Evolutionary conservation across 2,113 vertebrate genomes (phyloP).

Genomic region (Sinocyclocheilus anophthalmus): DNA sequence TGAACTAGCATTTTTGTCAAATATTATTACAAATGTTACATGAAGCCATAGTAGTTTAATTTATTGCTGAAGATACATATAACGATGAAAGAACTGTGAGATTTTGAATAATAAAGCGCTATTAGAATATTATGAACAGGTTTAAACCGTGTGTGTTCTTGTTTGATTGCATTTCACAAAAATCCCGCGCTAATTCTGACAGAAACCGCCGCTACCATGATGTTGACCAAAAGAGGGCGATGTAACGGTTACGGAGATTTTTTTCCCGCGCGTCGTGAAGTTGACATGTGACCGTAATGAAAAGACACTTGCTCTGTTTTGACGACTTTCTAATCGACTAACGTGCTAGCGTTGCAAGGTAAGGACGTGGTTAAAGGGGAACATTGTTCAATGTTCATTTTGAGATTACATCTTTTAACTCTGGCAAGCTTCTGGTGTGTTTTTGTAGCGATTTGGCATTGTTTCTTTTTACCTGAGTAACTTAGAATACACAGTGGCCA

Average conservation of each 20-base stretch:
- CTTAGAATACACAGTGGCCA: not conserved
- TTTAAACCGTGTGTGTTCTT: not conserved
- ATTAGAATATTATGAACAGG: constrained; percentile 33
- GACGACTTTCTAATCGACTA: not conserved
- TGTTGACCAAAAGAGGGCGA: not conserved
- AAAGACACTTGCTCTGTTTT: not conserved
- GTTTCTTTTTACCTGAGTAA: too few relatives aligned
- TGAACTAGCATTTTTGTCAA: constrained; percentile 51
- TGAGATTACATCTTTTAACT: not conserved
- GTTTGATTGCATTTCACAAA: not conserved
- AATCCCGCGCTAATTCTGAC: not conserved
- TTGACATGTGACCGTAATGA: not conserved
- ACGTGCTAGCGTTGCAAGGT: not conserved
- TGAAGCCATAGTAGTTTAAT: constrained; percentile 88
- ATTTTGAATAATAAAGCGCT: constrained; percentile 59
- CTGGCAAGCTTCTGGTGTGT: not conserved
- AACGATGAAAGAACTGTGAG: constrained; percentile 76
- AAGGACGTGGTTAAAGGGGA: not conserved
- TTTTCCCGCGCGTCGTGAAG: not conserved
- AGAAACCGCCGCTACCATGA: not conserved
- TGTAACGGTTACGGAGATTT: not conserved
- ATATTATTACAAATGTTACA: constrained; percentile 71
- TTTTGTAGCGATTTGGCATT: not conserved
- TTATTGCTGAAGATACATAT: constrained; percentile 89
- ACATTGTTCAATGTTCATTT: not conserved